phyloP scores from a whole-genome alignment of 2,113 vertebrate species.

The Conger conger region DNA sequence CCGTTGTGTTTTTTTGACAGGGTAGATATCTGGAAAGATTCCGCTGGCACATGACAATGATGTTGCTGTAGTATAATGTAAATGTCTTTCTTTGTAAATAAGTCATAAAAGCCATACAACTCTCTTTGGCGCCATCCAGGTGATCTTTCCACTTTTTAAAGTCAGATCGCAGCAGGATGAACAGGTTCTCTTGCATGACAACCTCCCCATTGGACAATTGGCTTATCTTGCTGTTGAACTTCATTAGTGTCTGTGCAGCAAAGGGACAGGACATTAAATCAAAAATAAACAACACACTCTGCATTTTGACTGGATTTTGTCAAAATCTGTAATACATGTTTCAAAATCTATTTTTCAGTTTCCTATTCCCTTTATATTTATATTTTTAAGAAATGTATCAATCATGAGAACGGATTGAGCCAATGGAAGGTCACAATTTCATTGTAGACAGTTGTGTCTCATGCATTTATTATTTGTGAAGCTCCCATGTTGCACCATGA shows the following conservation, averaged over 20 bases:
- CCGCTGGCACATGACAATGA: too few species aligned
- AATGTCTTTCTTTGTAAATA: background rate
- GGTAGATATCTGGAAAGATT: too few species aligned
- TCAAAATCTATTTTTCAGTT: too few species aligned
- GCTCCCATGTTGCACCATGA: too few species aligned
- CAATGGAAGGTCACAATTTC: too few species aligned
- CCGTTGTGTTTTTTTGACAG: too few species aligned
- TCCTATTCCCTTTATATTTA: too few species aligned
- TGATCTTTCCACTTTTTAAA: constrained; percentile 23
- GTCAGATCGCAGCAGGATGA: constrained; percentile 7
- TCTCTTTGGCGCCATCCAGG: background rate
- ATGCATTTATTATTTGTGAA: too few species aligned
- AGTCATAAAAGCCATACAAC: background rate
- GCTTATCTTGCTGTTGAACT: constrained; percentile 22
- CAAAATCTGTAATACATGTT: too few species aligned
- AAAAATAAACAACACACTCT: background rate
- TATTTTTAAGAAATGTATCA: too few species aligned
- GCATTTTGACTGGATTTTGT: background rate
- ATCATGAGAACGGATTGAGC: too few species aligned
- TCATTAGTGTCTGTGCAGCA: background rate
- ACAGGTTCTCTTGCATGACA: background rate
- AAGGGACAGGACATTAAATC: background rate
- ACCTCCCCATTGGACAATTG: background rate
- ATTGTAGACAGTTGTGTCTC: too few species aligned
- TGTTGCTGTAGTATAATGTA: background rate